Conservation (phyloP, 2,113 vertebrate genomes). For the Loxodonta africana region DNA sequence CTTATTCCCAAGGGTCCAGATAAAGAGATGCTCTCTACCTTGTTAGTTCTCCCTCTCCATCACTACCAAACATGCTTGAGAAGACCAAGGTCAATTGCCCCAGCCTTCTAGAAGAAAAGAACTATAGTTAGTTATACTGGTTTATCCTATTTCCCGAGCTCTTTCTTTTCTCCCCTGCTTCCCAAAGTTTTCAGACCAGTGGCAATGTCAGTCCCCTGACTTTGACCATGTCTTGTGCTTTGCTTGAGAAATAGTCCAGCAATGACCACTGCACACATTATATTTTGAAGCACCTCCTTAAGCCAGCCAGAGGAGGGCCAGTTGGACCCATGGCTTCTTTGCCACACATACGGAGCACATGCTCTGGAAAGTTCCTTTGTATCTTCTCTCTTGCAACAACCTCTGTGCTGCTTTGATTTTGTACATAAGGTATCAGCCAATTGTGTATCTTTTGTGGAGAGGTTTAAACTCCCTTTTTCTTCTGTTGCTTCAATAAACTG, state of each 20-base stretch:
- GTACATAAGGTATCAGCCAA: constrained; percentile 62
- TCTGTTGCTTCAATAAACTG: constrained; percentile 82
- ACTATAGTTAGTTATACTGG: background rate
- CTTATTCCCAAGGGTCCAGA: constrained; percentile 66
- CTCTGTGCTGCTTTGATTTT: constrained; percentile 69
- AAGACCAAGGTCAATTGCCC: background rate
- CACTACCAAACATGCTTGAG: background rate
- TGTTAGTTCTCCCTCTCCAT: constrained; percentile 22
- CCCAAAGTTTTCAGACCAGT: constrained; percentile 21
- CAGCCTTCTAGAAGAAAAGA: constrained; percentile 4
- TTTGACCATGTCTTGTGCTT: constrained; percentile 3
- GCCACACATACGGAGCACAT: background rate
- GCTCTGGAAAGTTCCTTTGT: background rate
- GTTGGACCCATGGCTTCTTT: background rate
- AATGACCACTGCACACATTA: background rate
- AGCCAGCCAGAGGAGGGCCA: background rate
- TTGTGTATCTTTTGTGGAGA: constrained; percentile 55
- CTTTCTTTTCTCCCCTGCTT: constrained; percentile 61
- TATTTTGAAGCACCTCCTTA: constrained; percentile 64
- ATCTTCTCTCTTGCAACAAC: background rate
- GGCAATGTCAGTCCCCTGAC: background rate
- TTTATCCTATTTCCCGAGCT: background rate
- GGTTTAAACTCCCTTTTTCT: constrained; percentile 28
- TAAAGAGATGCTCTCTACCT: background rate
- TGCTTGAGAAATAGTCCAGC: constrained; percentile 27